Base-by-base conservation (phyloP, 2,888 invertebrate genomes). In the Nemoura dubitans region DNA sequence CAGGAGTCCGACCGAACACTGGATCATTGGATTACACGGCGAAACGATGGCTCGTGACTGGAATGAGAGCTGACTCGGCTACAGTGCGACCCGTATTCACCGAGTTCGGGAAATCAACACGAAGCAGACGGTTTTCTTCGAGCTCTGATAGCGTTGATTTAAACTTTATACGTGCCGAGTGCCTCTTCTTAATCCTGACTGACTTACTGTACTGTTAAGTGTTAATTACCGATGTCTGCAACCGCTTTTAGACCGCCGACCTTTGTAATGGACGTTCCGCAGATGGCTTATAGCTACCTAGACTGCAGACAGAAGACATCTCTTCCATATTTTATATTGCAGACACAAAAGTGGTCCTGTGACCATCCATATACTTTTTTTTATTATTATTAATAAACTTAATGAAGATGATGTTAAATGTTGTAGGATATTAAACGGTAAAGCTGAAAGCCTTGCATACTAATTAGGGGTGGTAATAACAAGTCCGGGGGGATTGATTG, bases 1-100 rank as follows among this genome's bases (percentile, higher is more conserved):
- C 3, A 29, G 5, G 30, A 82, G 29, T 6, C 30, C 30, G 25
- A 7, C 59, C 3, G 82, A 43, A 83, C 83, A 83, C 83, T 83
- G 26, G 42, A 43, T 83, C 36, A 83, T 83, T 43, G 83, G 43
- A 83, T 83, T 83, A 83, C 30, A 29, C 14, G 26, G 42, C 43
- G 83, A 83, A 83, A 83, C 42, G 83, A 43, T 1, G 26, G 27
- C 2, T 25, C 84, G 84, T 84, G 84, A 43, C 59, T 5, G 14
- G 84, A 59, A 84, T 84, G 59, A 84, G 21, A 26, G 10, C 59
- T 43, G 83, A n/a, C 42, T 7, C 28, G 16, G 28, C 84, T 84
- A 84, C 29, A 27, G 84, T 30, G 28, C 84, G 76, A 84, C 84
- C 21, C 6, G 28, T 28, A 26, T 84, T 25, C 29, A 10, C 59